Evolutionary conservation across 2,888 invertebrate species (phyloP), one percentile per base, ranked within the genome.

Genomic region (Seladonia tumulorum): DNA sequence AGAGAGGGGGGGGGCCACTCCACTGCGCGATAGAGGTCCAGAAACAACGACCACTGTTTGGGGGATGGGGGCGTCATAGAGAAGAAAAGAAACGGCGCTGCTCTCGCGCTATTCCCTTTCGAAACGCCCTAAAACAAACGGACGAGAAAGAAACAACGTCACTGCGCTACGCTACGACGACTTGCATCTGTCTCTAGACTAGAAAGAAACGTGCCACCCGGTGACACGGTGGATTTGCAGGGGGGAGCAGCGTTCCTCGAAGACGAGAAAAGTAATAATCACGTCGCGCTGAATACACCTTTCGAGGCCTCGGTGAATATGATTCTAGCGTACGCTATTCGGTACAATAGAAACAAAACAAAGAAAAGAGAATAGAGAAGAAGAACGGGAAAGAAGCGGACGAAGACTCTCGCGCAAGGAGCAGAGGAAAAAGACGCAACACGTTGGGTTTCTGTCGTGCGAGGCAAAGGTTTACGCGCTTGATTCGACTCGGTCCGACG

Each of bases 141-240:
- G 77, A 81, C 76, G 81, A 87, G 83, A 85, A 81, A 85, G 85
- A 89, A 89, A 89, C 81, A 85, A 84, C 81, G 83, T 83, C 85
- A 82, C 76, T 85, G 82, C 77, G 73, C 74, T 81, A 76, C 42
- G 83, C 81, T 86, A 82, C 89, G 89, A 90, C 91, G 90, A 90
- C 91, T 92, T 90, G 90, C 89, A 89, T 92, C 92, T 90, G 92
- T 92, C 92, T 93, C 92, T 93, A 93, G 94, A 94, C 94, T 94
- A 94, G 94, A 94, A 93, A 92, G 92, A 92, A 90, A 89, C 92
- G 91, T 89, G 91, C 83, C 89, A 87, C 87, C 79, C 70, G 78
- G 18, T 39, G 85, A 77, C 89, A 86, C 92, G 90, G 87, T 78
- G 76, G 74, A 89, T 89, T 87, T 88, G 74, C 63, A 53, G 75